These are phyloP conservation scores for Papilio helenus DNA, from an alignment of 1,140 invertebrate species.

Conservation along the genomic window DNA sequence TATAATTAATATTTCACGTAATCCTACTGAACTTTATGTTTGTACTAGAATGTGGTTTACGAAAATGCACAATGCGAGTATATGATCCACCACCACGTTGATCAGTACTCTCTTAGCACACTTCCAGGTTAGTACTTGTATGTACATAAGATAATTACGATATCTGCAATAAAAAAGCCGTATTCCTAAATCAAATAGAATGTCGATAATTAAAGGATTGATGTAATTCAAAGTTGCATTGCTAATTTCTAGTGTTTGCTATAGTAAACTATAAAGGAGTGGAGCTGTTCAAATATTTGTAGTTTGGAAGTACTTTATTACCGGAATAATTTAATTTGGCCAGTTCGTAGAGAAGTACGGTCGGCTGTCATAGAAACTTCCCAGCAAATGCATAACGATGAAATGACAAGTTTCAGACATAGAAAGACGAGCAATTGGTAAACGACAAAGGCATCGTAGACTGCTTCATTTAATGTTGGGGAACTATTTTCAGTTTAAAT, in stretches of 20 bases:
- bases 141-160: too few species aligned
- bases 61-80: too few species aligned
- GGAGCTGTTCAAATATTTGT: not conserved
- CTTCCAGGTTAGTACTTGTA: too few species aligned
- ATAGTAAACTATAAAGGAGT: not conserved
- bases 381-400: not conserved
- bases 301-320: constrained; percentile 19
- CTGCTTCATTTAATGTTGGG: constrained; percentile 20
- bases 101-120: too few species aligned
- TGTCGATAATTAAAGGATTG: not conserved
- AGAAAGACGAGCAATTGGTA: constrained; percentile 16
- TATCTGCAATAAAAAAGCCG: not conserved
- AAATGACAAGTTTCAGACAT: constrained; percentile 19
- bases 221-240: not conserved
- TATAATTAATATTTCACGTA: too few species aligned
- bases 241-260: not conserved
- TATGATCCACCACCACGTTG: too few species aligned
- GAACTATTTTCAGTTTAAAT: constrained; percentile 1
- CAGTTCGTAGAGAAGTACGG: not conserved
- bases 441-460: constrained; percentile 18
- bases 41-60: too few species aligned
- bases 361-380: not conserved
- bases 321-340: constrained; percentile 9
- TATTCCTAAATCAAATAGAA: not conserved
- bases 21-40: too few species aligned